Evolutionary conservation across 2,888 invertebrate species (phyloP).

Genomic region (Caradrina clavipalpis): DNA sequence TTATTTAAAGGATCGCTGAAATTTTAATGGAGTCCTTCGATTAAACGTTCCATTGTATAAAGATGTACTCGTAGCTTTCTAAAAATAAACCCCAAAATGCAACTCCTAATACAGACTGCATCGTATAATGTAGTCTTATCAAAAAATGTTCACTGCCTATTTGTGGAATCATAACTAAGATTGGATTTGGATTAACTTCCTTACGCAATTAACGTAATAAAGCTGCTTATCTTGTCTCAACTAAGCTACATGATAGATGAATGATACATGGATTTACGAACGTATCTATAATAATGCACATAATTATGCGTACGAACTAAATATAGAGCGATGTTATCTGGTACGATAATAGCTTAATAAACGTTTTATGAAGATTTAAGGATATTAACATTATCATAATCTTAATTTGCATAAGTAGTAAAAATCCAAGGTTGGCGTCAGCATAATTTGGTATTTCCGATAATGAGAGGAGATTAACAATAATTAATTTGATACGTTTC

Average conservation of each 20-base stretch:
- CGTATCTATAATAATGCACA: background rate
- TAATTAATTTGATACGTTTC: slow-evolving; percentile 1
- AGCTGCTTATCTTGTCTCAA: slow-evolving; percentile 4
- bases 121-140: background rate
- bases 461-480: background rate
- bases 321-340: slow-evolving; percentile 11
- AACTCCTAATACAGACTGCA: background rate
- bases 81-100: background rate
- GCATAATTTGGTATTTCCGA: background rate
- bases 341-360: slow-evolving; percentile 4
- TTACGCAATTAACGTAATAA: slow-evolving; percentile 13
- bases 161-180: background rate
- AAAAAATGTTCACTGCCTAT: background rate
- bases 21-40: background rate
- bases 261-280: slow-evolving; percentile 14
- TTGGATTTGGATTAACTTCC: slow-evolving; percentile 14
- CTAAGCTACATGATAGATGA: background rate
- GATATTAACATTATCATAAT: slow-evolving; percentile 34
- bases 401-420: slow-evolving; percentile 4
- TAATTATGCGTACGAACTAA: background rate
- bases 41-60: background rate
- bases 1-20: too few species aligned
- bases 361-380: slow-evolving; percentile 12
- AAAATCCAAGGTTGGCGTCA: background rate
- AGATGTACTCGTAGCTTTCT: background rate